Conservation (phyloP, 2,797 vertebrate genomes). For the Ctenopoma multispine region DNA sequence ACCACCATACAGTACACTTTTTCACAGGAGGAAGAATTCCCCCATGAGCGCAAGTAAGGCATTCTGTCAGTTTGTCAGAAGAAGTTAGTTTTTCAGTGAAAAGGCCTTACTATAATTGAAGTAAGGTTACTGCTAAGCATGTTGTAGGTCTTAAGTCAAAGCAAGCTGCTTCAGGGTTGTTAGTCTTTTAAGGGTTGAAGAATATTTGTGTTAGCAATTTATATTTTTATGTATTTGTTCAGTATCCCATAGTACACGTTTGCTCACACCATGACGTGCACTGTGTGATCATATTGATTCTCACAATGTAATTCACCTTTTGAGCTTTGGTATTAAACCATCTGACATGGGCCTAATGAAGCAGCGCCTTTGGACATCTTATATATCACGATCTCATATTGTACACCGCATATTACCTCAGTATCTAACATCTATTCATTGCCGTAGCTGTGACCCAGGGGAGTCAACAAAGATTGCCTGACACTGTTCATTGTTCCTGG, state of each 20-base stretch:
- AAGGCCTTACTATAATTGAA: constrained; percentile 59
- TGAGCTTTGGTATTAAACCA: constrained; percentile 32
- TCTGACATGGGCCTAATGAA: constrained; percentile 37
- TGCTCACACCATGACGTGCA: background rate
- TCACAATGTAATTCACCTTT: constrained; percentile 31
- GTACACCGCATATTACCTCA: constrained; percentile 53
- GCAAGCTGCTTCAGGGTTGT: constrained; percentile 15
- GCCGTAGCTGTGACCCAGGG: constrained; percentile 31
- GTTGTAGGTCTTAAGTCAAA: constrained; percentile 47
- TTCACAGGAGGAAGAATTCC: constrained; percentile 58
- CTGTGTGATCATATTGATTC: constrained; percentile 23
- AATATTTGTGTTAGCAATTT: constrained; percentile 25
- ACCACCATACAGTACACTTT: constrained; percentile 51
- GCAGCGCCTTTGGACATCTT: constrained; percentile 26
- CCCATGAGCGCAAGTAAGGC: constrained; percentile 52
- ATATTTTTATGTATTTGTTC: constrained; percentile 20
- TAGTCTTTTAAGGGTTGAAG: constrained; percentile 19
- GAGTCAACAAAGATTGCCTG: constrained; percentile 48
- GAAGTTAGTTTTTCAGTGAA: constrained; percentile 60
- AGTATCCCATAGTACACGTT: background rate
- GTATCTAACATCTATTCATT: constrained; percentile 58
- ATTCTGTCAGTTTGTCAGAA: constrained; percentile 76
- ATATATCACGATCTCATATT: constrained; percentile 39
- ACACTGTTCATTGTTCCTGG: constrained; percentile 49
- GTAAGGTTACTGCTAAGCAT: constrained; percentile 49